phyloP scores from a whole-genome alignment of 2,797 vertebrate species.

The Hypotaenidia philippensis region DNA sequence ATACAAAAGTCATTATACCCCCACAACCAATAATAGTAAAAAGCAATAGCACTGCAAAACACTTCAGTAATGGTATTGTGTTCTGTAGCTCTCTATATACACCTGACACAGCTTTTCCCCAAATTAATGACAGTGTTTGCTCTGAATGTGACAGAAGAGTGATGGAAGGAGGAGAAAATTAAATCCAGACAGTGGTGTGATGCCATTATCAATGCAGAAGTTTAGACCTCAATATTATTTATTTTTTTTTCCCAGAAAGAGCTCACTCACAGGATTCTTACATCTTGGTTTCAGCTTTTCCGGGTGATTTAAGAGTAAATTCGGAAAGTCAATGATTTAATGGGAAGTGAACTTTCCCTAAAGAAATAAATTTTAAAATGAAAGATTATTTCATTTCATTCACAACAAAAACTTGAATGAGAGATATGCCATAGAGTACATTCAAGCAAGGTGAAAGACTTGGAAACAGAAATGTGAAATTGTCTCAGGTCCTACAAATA shows the following conservation, averaged over 20 bases:
- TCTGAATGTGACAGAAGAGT: not conserved
- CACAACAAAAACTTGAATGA: not conserved
- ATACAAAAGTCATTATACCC: not conserved
- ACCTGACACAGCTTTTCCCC: not conserved
- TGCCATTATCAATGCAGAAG: not conserved
- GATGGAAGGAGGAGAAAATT: slow-evolving; percentile 12
- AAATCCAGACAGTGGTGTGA: not conserved
- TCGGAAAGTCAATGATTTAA: not conserved
- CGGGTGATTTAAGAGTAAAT: not conserved
- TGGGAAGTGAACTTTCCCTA: not conserved
- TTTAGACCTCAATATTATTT: not conserved
- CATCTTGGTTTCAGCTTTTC: not conserved
- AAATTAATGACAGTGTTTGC: slow-evolving; percentile 1
- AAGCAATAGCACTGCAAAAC: slow-evolving; percentile 5
- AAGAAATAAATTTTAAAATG: not conserved
- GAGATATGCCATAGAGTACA: not conserved
- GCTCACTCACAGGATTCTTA: not conserved
- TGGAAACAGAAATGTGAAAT: not conserved
- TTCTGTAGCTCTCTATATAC: not conserved
- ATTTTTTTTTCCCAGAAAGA: not conserved
- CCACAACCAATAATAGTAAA: not conserved
- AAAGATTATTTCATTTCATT: not conserved
- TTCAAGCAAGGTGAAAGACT: not conserved
- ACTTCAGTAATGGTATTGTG: not conserved
- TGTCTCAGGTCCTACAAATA: not conserved